phyloP scores from a whole-genome alignment of 2,888 invertebrate species.

The Chouioia cunea region DNA sequence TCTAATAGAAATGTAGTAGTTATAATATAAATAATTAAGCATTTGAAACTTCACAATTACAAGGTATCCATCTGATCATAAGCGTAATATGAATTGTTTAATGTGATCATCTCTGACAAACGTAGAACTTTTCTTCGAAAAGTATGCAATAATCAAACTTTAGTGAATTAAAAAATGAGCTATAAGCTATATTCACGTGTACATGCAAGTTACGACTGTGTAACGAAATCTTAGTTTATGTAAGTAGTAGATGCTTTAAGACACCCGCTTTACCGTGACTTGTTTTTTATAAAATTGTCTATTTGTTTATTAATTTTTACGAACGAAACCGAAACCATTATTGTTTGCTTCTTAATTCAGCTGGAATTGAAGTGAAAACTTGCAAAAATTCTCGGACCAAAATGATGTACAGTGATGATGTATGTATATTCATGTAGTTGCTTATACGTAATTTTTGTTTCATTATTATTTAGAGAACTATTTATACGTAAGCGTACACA shows the following conservation, averaged over 20 bases:
- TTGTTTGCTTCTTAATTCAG: conserved; percentile 21
- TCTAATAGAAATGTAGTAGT: neutral
- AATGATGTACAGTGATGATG: conserved; percentile 36
- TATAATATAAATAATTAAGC: neutral
- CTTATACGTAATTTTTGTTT: conserved; percentile 4
- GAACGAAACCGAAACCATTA: no score
- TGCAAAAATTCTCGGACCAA: conserved; percentile 38
- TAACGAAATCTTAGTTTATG: conserved; percentile 13
- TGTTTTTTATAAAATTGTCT: no score
- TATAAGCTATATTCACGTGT: conserved; percentile 14
- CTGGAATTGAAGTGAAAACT: conserved; percentile 40
- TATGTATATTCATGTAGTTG: conserved; percentile 28
- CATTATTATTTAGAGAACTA: conserved; percentile 15
- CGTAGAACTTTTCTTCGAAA: conserved; percentile 18
- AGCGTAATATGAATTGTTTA: neutral
- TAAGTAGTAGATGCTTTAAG: conserved; percentile 17
- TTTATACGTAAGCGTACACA: conserved; percentile 10
- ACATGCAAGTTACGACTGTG: conserved; percentile 19
- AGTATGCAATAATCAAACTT: conserved; percentile 10
- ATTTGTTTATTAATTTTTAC: no score
- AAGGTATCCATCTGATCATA: neutral
- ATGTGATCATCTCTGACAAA: conserved; percentile 4
- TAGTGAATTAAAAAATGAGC: neutral
- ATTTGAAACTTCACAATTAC: neutral
- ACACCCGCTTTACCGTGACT: no score